Evolutionary conservation across 2,797 vertebrate species (phyloP), one percentile per base, ranked within the genome.

Genomic region (Echiichthys vipera): DNA sequence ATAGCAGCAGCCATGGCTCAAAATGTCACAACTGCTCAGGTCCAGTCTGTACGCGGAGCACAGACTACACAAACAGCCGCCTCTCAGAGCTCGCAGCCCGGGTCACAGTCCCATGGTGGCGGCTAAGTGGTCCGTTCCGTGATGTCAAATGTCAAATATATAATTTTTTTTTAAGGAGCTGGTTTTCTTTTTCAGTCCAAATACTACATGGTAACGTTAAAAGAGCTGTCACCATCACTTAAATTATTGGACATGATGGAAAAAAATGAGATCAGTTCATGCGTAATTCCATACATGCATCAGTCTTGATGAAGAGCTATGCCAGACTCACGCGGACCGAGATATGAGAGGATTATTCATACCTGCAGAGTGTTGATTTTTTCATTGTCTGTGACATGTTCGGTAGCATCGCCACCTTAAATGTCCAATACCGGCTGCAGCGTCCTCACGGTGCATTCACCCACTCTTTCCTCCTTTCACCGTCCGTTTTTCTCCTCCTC

Each of bases 1-100:
- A 99, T 99, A 71, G 98, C 98, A 87, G 98, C 98, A 83, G 98
- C 98, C 98, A 99, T 99, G 94, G 93, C 95, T 94, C 82, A 83
- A 86, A 88, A 91, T 88, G 88, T 88, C 90, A 92, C 87, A 85
- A 78, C 91, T 83, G 91, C 84, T 83, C 86, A 79, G 89, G 91
- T 94, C 89, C 90, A 83, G 91, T 92, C 88, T 84, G 92, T 86
- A 74, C 92, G 72, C 90, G 73, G 87, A 88, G 93, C 90, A 68
- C 93, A 89, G 89, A 92, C 92, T 68, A 91, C 88, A 87, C 85
- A 88, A 89, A 94, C 89, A 87, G 84, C 90, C 89, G 87, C 89
- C 90, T 92, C 82, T 89, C 79, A 42, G 85, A 89, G 88, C 88
- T 81, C 91, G 69, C 84, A 86, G 86, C 88, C 86, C 90, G 89